Percentiles rank a stretch among this genome's conserved stretches.
phyloP scores from a whole-genome alignment of 2,888 invertebrate genomes.

The Phytoseiulus persimilis region DNA sequence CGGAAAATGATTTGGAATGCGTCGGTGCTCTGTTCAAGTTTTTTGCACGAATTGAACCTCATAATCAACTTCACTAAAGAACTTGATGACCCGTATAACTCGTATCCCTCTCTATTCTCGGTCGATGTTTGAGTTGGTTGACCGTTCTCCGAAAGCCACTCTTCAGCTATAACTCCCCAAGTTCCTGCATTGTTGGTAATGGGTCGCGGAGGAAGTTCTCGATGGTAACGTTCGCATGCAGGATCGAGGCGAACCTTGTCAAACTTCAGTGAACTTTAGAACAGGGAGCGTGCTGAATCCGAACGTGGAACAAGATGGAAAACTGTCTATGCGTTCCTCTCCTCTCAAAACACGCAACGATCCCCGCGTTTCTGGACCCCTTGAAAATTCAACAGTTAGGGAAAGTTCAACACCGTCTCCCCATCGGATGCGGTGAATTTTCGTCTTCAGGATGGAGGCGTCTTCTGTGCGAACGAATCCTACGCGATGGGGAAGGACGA shows the following conservation, averaged over 20 bases:
- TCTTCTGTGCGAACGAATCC: not conserved
- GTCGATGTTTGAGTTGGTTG: not conserved
- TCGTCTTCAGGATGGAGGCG: not conserved
- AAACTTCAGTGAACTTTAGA: too few species aligned
- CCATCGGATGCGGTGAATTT: not conserved
- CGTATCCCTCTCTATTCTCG: not conserved
- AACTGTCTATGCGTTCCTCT: not conserved
- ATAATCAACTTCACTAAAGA: not conserved
- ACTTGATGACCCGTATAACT: not conserved
- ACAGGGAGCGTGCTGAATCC: too few species aligned
- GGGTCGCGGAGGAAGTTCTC: too few species aligned
- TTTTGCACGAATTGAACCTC: not conserved
- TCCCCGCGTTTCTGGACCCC: not conserved
- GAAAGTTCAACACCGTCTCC: not conserved
- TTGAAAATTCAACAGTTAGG: not conserved
- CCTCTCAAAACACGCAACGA: not conserved
- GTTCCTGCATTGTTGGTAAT: not conserved
- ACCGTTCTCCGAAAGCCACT: not conserved
- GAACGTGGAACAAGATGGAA: not conserved
- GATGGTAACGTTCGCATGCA: too few species aligned
- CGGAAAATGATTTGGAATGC: not conserved
- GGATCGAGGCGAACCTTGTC: too few species aligned
- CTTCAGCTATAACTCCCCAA: not conserved
- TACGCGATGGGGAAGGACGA: not conserved
- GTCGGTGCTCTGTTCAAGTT: not conserved